These are phyloP conservation scores for Promerops cafer DNA, from an alignment of 2,113 vertebrate genomes.

Conservation along the genomic window DNA sequence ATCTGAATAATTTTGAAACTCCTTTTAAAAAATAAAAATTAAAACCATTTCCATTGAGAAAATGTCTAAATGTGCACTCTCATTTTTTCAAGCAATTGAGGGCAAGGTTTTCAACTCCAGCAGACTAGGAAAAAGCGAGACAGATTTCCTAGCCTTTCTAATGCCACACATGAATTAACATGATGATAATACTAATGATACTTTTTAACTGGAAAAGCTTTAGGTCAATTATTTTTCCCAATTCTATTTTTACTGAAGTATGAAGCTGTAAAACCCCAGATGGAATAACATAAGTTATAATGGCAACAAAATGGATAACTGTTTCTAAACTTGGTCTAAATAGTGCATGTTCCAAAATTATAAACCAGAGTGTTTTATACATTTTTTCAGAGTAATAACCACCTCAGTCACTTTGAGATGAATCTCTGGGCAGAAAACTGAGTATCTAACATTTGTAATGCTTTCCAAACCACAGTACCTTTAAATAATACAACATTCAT, in stretches of 20 bases:
- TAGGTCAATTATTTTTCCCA: constrained; percentile 39
- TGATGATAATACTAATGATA: constrained; percentile 3
- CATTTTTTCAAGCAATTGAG: background rate
- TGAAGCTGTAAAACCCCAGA: constrained; percentile 22
- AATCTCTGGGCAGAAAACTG: background rate
- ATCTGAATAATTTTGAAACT: background rate
- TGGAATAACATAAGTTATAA: constrained; percentile 46
- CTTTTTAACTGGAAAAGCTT: constrained; percentile 12
- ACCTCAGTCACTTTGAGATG: background rate
- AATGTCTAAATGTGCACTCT: background rate
- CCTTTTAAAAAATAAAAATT: background rate
- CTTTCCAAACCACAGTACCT: background rate
- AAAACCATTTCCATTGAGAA: background rate
- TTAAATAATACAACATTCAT: constrained; percentile 34
- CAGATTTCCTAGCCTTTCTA: background rate
- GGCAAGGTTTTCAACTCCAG: background rate
- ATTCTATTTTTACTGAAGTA: constrained; percentile 31
- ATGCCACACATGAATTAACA: background rate
- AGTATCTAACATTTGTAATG: background rate
- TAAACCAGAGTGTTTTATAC: background rate
- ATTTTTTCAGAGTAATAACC: constrained; percentile 11
- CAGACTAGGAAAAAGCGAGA: background rate
- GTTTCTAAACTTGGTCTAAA: constrained; percentile 4
- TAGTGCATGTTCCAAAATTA: background rate
- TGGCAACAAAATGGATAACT: constrained; percentile 25